Conservation (phyloP, 2,797 vertebrate genomes). For the Galago senegalensis region DNA sequence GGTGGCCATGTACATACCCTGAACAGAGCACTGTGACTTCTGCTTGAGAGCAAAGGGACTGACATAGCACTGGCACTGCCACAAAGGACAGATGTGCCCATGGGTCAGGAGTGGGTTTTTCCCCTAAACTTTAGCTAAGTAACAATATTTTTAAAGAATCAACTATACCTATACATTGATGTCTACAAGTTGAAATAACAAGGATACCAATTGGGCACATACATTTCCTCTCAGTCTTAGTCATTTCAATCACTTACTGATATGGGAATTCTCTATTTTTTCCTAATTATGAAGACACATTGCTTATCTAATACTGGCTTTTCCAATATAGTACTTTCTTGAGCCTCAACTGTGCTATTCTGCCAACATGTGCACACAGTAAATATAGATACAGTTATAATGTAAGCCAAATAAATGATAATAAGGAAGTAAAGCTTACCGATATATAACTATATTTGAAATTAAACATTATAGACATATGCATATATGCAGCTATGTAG, state of each 20-base stretch:
- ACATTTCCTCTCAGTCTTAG: neutral
- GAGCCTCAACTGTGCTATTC: neutral
- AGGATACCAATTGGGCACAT: neutral
- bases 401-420: neutral
- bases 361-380: neutral
- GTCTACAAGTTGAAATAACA: neutral
- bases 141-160: slow-evolving; percentile 1
- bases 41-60: neutral
- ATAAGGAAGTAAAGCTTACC: neutral
- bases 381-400: neutral
- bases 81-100: neutral
- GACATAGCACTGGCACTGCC: fast-evolving
- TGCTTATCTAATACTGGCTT: neutral
- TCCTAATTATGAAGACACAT: neutral
- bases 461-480: neutral
- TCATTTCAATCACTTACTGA: neutral
- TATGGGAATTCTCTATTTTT: slow-evolving; percentile 2
- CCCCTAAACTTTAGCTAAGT: neutral
- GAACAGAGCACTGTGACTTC: neutral
- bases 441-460: slow-evolving; percentile 1
- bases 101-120: neutral
- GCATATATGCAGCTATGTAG: neutral
- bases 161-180: neutral
- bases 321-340: neutral
- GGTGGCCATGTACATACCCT: neutral